Evolutionary conservation across 2,888 invertebrate genomes (phyloP).

Genomic region (Calameuta filiformis): DNA sequence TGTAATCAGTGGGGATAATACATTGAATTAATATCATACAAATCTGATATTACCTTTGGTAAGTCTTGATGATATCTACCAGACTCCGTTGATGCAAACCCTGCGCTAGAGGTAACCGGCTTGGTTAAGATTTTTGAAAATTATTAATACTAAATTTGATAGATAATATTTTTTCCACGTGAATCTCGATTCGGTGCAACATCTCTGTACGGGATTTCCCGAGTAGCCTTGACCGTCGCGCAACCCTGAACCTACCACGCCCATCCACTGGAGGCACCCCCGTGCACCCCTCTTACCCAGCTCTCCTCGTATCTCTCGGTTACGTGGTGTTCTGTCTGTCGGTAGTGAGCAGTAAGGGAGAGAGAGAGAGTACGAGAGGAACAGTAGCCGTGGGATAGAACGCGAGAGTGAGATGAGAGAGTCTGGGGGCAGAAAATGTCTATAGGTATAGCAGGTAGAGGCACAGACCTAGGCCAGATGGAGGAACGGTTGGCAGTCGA

Average conservation of each 20-base stretch:
- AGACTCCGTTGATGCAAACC: neutral
- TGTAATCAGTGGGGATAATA: constrained; percentile 38
- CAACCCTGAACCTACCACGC: constrained; percentile 33
- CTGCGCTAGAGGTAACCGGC: neutral
- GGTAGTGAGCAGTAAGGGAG: neutral
- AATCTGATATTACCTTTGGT: neutral
- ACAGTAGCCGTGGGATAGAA: neutral
- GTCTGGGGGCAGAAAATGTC: neutral
- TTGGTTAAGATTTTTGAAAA: neutral
- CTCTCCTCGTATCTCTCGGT: neutral
- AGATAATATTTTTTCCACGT: neutral
- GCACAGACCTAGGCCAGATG: neutral
- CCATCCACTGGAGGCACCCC: constrained; percentile 27
- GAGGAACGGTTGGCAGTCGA: neutral
- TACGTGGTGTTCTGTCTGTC: neutral
- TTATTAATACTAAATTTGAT: neutral
- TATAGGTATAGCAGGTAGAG: neutral
- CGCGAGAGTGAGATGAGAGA: neutral
- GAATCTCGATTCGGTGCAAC: neutral
- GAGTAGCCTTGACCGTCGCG: constrained; percentile 41
- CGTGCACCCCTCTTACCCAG: neutral
- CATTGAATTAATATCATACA: neutral
- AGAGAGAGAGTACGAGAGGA: neutral
- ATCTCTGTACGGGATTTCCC: neutral
- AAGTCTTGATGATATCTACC: neutral